Evolutionary conservation across 1,140 invertebrate species (phyloP), one percentile per base, ranked within the genome.

Genomic region (Drosophila trapezifrons): DNA sequence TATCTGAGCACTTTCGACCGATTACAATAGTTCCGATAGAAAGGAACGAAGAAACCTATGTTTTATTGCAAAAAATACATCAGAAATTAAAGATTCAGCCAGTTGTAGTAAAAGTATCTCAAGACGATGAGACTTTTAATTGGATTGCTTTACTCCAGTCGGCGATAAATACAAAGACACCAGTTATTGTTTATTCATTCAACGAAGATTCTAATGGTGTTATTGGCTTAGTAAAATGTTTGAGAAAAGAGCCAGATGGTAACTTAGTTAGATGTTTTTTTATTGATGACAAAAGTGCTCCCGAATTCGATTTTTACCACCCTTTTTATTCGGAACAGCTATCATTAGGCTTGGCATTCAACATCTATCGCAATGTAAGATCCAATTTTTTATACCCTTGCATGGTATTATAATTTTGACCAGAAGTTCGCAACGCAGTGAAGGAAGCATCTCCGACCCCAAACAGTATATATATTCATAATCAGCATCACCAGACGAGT

Each of bases 221-320:
- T 17, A 80, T 98, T 18, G 98, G 98, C 13, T 92, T 99, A n/a
- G 93, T 95, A 0, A 96, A 96, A 51, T 97, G 96, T 81, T 72
- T 97, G 1, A 92, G 94, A 65, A 95, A 93, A 81, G 96, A 97
- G 81, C 94, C 95, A 10, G 94, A 94, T 62, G 95, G 95, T 55
- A 93, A 95, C 70, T 92, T 94, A 12, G 91, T 95, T 5, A 93
- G 93, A 52, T 94, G 94, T 35, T 85, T 96, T 5, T 93, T 95
- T 12, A 94, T 96, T 43, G 92, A 95, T 73, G 96, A 96, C 75
- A 80, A 92, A 4, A 93, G 93, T 49, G 95, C 95, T 9, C 96
- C 95, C 4, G 76, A 92, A 3, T 96, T 96, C 71, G 94, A 94
- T 73, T 84, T 94, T 2, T 80, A 94, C n/a, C 81, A 95, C 76